These are phyloP conservation scores for Dinomys branickii DNA, from an alignment of 2,113 vertebrate genomes.

Conservation along the genomic window DNA sequence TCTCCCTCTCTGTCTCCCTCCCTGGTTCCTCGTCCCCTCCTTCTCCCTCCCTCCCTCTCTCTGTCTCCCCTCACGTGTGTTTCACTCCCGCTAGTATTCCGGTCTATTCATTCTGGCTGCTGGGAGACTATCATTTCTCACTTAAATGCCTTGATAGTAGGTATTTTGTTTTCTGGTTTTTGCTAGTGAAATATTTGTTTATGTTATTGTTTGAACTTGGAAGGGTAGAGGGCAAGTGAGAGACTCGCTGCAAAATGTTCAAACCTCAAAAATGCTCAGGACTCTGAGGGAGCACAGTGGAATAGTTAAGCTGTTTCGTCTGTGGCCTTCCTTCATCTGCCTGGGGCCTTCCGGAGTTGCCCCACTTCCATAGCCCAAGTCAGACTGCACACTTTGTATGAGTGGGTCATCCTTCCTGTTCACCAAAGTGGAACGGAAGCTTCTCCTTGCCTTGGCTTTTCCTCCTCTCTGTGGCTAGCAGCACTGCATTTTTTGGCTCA, in stretches of 20 bases:
- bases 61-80: background rate
- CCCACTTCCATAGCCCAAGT: fast-evolving
- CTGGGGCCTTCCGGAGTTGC: background rate
- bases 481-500: background rate
- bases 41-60: background rate
- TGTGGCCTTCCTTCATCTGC: fast-evolving
- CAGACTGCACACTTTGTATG: background rate
- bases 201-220: background rate
- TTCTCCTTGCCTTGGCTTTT: background rate
- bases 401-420: background rate
- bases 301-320: fast-evolving
- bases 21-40: background rate
- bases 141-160: background rate
- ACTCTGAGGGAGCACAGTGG: no score
- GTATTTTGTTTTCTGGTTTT: background rate
- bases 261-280: background rate
- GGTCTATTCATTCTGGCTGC: background rate
- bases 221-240: fast-evolving
- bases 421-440: slow-evolving; percentile 29
- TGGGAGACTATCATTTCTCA: background rate
- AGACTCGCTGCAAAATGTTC: background rate
- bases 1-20: background rate
- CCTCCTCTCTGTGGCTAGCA: background rate
- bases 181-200: background rate
- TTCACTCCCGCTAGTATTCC: background rate